Conservation (phyloP, 2,797 vertebrate genomes). For the Esox masquinongy region DNA sequence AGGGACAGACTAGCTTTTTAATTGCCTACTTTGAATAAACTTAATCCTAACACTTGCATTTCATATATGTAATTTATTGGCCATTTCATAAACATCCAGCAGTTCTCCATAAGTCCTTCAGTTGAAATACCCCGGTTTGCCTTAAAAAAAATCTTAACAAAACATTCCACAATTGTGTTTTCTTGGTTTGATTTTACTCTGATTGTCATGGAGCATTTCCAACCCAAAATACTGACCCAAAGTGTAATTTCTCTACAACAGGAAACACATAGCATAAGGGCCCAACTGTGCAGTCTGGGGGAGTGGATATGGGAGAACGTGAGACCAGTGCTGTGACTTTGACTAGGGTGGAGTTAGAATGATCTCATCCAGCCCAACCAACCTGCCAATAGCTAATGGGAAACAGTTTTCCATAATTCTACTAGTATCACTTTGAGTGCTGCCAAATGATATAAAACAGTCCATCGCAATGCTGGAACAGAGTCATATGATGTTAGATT, state of each 20-base stretch:
- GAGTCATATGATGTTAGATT: neutral
- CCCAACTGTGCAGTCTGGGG: slow-evolving; percentile 53
- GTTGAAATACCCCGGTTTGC: slow-evolving; percentile 21
- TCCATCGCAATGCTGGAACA: neutral
- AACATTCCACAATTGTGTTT: slow-evolving; percentile 19
- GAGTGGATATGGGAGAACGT: slow-evolving; percentile 36
- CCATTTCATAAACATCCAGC: slow-evolving; percentile 13
- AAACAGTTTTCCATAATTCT: neutral
- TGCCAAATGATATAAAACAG: neutral
- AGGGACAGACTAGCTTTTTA: no score
- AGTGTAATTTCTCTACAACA: slow-evolving; percentile 56
- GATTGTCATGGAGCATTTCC: slow-evolving; percentile 40
- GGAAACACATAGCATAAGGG: slow-evolving; percentile 44
- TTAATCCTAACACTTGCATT: no score
- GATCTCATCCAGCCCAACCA: slow-evolving; percentile 50
- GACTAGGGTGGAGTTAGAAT: slow-evolving; percentile 53
- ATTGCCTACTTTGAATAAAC: no score
- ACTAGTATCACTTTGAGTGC: neutral
- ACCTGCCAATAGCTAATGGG: slow-evolving; percentile 2
- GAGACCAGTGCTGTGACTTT: slow-evolving; percentile 52
- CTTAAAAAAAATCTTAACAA: slow-evolving; percentile 27
- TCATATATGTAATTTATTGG: no score
- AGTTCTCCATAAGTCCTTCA: slow-evolving; percentile 12
- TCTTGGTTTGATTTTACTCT: slow-evolving; percentile 37
- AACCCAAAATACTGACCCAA: slow-evolving; percentile 32